Evolutionary conservation across 2,113 vertebrate species (phyloP), one percentile per base, ranked within the genome.

Genomic region (Diphyllodes magnificus): DNA sequence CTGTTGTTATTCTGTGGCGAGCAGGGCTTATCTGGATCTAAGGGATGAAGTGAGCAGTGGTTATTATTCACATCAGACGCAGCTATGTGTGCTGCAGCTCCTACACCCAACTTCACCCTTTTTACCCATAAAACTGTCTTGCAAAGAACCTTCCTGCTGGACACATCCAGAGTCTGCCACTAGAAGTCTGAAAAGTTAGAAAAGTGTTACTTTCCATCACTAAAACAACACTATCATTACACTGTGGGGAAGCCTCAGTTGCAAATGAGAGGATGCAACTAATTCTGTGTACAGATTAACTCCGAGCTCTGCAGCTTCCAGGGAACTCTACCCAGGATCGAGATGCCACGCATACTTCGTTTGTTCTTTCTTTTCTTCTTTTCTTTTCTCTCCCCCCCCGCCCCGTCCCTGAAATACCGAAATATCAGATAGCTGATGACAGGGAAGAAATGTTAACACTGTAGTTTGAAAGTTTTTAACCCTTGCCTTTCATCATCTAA

Each of bases 401-500:
- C 45, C 13, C 47, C 28, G 1, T 37, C 57, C n/a, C 72, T 0
- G 25, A 89, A 95, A 97, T 92, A 92, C 95, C 94, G 75, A 97
- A 97, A 96, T 95, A 96, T 97, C 94, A 97, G 93, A 96, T 91
- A 95, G 93, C 90, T 64, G 95, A 95, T 96, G 96, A 96, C 96
- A 96, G 71, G 85, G 92, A 83, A 96, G 96, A 97, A 95, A 96
- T 93, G 96, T 96, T 96, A 96, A 94, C 93, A 66, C 82, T 93
- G 93, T 95, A 94, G 90, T 94, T 92, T 77, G 88, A 78, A 94
- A 93, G 85, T 93, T 95, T 96, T 97, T 97, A 97, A 96, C 95
- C 95, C 95, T 97, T 97, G 90, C 93, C 95, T 96, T 96, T 94
- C 96, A 95, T 94, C 93, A 71, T 94, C 94, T 75, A 68, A 78